Conservation (phyloP, 35 echinoderm and acorn worm species). For the Apostichopus californicus region DNA sequence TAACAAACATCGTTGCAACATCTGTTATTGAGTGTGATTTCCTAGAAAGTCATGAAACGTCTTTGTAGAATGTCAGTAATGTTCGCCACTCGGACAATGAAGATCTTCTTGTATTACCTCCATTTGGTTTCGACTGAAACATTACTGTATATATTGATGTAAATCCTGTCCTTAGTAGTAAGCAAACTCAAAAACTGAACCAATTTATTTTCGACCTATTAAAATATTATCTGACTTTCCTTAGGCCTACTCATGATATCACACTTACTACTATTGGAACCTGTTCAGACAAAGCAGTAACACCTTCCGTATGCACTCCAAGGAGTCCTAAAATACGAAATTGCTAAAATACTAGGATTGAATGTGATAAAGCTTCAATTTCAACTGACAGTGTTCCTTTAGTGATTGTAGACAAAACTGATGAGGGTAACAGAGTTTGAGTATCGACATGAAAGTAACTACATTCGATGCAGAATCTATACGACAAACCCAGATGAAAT, state of each 20-base stretch:
- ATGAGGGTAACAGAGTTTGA: constrained; percentile 14
- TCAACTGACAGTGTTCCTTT: constrained; percentile 1
- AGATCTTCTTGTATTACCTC: background rate
- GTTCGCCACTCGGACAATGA: background rate
- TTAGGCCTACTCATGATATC: too few species aligned
- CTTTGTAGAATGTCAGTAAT: background rate
- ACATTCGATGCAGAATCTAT: too few species aligned
- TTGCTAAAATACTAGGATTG: constrained; percentile 11
- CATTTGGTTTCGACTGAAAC: constrained; percentile 30
- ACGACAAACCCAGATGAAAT: too few species aligned
- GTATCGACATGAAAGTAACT: too few species aligned
- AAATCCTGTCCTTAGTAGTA: background rate
- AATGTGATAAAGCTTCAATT: constrained; percentile 12
- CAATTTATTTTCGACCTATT: background rate
- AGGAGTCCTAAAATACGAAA: background rate
- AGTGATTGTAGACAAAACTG: constrained; percentile 7
- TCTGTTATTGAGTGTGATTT: constrained; percentile 8
- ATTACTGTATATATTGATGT: background rate
- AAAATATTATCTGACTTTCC: too few species aligned
- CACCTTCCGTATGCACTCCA: background rate
- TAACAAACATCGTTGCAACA: background rate
- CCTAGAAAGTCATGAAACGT: background rate
- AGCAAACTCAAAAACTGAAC: background rate
- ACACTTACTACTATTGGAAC: background rate
- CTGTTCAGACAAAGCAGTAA: background rate